Evolutionary conservation across 2,888 invertebrate genomes (phyloP).

Genomic region (Alviniconcha strummeri): DNA sequence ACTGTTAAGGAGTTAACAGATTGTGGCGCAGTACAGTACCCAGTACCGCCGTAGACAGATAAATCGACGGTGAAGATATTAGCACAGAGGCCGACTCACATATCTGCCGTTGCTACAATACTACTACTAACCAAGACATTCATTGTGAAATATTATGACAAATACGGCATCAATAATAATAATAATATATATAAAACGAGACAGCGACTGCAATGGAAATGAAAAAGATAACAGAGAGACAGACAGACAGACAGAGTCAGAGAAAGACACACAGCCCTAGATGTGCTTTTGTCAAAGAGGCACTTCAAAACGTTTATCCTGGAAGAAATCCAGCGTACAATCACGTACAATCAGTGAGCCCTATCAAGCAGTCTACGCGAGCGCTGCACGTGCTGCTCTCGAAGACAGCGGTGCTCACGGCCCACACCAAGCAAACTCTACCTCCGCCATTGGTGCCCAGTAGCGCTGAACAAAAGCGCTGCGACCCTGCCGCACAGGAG

Average conservation of each 20-base stretch:
- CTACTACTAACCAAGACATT: neutral
- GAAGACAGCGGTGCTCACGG: no score
- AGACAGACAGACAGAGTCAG: slow-evolving; percentile 7
- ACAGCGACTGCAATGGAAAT: neutral
- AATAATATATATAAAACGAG: neutral
- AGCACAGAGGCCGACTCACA: neutral
- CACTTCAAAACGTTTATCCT: neutral
- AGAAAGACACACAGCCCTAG: neutral
- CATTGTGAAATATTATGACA: neutral
- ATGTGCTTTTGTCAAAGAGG: no score
- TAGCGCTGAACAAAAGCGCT: no score
- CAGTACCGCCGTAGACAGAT: no score
- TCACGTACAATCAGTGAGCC: no score
- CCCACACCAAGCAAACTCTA: no score
- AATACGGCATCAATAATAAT: neutral
- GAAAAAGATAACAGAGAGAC: neutral
- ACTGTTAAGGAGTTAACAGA: no score
- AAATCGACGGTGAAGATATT: no score
- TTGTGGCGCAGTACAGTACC: no score
- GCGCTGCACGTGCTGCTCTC: no score
- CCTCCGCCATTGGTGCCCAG: no score
- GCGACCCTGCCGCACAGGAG: no score
- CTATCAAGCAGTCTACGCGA: neutral
- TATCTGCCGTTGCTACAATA: neutral
- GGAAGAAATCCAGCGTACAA: neutral